These are phyloP conservation scores for Drosophila ochracea DNA, from an alignment of 2,888 invertebrate species.

Conservation along the genomic window DNA sequence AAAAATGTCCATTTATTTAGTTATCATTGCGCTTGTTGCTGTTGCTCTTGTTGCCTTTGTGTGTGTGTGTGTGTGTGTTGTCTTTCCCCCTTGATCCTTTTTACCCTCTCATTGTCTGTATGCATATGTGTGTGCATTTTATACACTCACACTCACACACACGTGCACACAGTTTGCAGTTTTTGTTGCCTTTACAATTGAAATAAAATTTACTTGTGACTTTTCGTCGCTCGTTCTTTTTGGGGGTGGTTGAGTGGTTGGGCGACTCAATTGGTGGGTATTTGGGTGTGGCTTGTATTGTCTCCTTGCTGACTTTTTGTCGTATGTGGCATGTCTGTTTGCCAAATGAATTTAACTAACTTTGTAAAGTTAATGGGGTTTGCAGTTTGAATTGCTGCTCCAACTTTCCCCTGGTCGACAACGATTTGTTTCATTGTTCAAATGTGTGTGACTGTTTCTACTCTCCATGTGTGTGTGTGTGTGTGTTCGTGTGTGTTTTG, in stretches of 20 bases:
- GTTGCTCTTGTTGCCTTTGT: slow-evolving; percentile 40
- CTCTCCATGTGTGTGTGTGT: not conserved
- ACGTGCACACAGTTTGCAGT: slow-evolving; percentile 50
- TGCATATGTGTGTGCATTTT: slow-evolving; percentile 48
- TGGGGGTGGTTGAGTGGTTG: slow-evolving; percentile 36
- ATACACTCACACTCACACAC: slow-evolving; percentile 28
- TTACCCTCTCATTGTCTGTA: slow-evolving; percentile 5
- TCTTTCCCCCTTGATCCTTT: slow-evolving; percentile 1
- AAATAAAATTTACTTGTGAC: slow-evolving; percentile 81
- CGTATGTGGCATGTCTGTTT: slow-evolving; percentile 63
- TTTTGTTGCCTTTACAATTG: slow-evolving; percentile 77
- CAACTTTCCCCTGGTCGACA: slow-evolving; percentile 25
- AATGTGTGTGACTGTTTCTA: slow-evolving; percentile 12
- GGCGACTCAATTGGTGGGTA: slow-evolving; percentile 19
- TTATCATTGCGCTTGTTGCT: slow-evolving; percentile 77
- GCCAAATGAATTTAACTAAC: slow-evolving; percentile 81
- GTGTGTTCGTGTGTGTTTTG: slow-evolving; percentile 4
- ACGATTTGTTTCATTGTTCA: slow-evolving; percentile 12
- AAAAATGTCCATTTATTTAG: slow-evolving; percentile 81
- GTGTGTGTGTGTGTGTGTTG: slow-evolving; percentile 20
- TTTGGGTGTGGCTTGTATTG: slow-evolving; percentile 29
- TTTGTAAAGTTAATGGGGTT: slow-evolving; percentile 82
- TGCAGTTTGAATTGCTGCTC: slow-evolving; percentile 74
- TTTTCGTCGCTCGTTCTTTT: slow-evolving; percentile 72
- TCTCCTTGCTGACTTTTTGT: slow-evolving; percentile 54